Base-by-base conservation (phyloP, 1,140 invertebrate species). In the Radopholus similis region DNA sequence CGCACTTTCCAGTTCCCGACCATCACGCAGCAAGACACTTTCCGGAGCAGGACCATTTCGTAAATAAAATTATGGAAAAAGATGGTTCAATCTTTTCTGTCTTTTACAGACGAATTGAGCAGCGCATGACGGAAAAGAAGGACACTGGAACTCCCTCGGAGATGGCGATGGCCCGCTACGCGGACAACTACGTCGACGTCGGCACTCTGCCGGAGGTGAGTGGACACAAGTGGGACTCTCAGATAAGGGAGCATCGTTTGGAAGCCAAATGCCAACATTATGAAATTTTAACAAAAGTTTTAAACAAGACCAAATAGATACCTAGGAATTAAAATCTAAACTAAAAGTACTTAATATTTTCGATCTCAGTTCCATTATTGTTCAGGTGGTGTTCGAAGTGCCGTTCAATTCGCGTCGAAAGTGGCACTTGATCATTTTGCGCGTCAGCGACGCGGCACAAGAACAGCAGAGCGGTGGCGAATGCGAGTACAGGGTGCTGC, bases 321-420 rank as follows among this genome's bases (percentile, higher is more conserved):
- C 23, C 13, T 6, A 15, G 1, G 8, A 51, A 11, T 5, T 51
- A 8, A 51, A 51, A 51, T n/a, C n/a, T n/a, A 51, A 5, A 26
- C 4, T 32, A 58, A 49, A 37, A 0, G 54, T n/a, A 64, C n/a
- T n/a, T n/a, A n/a, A n/a, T n/a, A 2, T 60, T 60, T 60, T 6
- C 57, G 18, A 60, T 21, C 13, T 62, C 13, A 2, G 18, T 47
- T 2, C 37, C 15, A 15, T 6, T 18, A 37, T 28, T 42, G 57
- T 77, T 62, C 47, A 78, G 68, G 63, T 78, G 30, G 67, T 81
- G 13, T 82, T 80, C 53, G 78, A 80, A 58, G 80, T 80, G 57
- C 78, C 78, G 5, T 80, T 80, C 54, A 80, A 80, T 38, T 80
- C 78, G 6, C 66, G 68, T 34, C 67, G 78, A 38, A 80, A 80